Conservation (phyloP, 92 coral and sea anemone genomes). For the Montipora capitata region DNA sequence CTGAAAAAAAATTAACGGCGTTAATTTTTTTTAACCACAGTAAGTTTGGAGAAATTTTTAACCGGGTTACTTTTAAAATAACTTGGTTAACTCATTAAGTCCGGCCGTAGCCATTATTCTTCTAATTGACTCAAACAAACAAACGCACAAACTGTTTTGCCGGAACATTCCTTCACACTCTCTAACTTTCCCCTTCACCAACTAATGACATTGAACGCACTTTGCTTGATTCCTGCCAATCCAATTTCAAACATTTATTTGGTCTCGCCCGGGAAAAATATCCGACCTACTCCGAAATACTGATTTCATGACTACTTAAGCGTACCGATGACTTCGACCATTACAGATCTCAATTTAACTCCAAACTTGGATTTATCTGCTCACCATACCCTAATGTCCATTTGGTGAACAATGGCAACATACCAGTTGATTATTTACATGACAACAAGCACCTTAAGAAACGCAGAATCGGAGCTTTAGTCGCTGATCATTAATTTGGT, state of each 20-base stretch:
- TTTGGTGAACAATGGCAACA: slow-evolving; percentile 47
- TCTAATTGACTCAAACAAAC: slow-evolving; percentile 21
- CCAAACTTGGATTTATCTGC: slow-evolving; percentile 23
- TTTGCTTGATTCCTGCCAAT: not conserved
- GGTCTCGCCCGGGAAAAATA: slow-evolving; percentile 20
- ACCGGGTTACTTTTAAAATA: too few relatives aligned
- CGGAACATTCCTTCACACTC: slow-evolving; percentile 6
- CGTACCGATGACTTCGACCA: not conserved
- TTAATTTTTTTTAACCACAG: too few relatives aligned
- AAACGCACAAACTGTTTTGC: slow-evolving; percentile 27
- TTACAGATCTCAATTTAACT: not conserved
- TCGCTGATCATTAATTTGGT: too few relatives aligned
- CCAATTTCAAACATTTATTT: not conserved
- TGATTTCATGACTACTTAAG: slow-evolving; percentile 20
- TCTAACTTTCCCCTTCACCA: too few relatives aligned
- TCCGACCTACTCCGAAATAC: slow-evolving; percentile 15
- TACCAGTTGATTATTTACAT: slow-evolving; percentile 10
- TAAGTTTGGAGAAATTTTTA: too few relatives aligned
- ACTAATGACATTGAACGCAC: slow-evolving; percentile 16
- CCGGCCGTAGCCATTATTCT: too few relatives aligned
- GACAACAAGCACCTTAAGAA: slow-evolving; percentile 42
- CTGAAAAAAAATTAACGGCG: too few relatives aligned
- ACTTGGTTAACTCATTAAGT: too few relatives aligned
- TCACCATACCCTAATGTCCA: slow-evolving; percentile 53
- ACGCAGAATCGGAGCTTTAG: slow-evolving; percentile 19